Conservation (phyloP, 2,113 vertebrate genomes). For the Panthera tigris region DNA sequence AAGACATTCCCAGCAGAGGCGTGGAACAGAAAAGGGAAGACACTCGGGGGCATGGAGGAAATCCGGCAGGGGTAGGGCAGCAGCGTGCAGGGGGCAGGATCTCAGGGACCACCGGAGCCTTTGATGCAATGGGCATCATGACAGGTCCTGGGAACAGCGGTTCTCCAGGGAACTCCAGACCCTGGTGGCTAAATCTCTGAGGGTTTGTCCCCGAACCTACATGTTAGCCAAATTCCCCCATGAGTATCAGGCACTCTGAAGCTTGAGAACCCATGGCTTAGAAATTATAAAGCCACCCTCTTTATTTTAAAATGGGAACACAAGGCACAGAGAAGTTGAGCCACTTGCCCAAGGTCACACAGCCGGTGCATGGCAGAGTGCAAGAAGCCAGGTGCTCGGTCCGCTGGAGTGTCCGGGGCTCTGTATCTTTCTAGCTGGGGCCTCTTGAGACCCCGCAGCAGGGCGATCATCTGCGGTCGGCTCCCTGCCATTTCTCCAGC, state of each 20-base stretch:
- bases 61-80: too few relatives aligned
- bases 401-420: neutral
- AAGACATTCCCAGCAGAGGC: neutral
- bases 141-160: neutral
- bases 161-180: neutral
- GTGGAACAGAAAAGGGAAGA: neutral
- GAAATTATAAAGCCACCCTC: neutral
- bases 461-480: rapidly evolving
- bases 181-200: neutral
- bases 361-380: neutral
- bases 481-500: neutral
- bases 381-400: neutral
- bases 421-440: neutral
- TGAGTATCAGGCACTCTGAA: neutral
- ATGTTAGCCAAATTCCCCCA: neutral
- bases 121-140: neutral
- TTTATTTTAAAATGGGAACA: slow-evolving; percentile 24
- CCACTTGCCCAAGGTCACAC: neutral
- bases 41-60: neutral
- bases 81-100: neutral
- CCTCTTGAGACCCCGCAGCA: neutral
- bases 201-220: neutral
- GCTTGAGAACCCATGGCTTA: neutral
- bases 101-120: neutral
- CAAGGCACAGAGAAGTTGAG: neutral